Base-by-base conservation (phyloP, 2,888 invertebrate species). In the Drosophila histrio region DNA sequence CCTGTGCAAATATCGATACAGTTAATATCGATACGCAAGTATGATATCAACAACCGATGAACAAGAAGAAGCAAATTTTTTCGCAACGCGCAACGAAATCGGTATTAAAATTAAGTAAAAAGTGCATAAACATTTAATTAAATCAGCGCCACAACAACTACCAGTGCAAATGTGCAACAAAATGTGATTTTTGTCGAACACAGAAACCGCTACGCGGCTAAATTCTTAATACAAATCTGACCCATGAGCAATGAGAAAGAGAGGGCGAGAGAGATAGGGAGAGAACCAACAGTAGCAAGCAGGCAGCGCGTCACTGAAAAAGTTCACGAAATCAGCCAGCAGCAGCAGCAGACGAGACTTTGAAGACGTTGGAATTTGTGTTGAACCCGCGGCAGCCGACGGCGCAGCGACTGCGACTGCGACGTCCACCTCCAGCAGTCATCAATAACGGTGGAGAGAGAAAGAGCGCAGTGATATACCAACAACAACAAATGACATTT, bases 291-390 rank as follows among this genome's bases (percentile, higher is more conserved):
- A 56, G 39, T 22, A 67, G 58, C 72, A 73, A 68, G 52, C 72
- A 68, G 50, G 36, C 49, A 56, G 34, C 77, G 80, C 78, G 77
- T 77, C 80, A 80, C 69, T 72, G 63, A 67, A 76, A 75, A 79
- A 77, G 76, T 70, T 74, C 77, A 76, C 66, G 43, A 68, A 70
- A 70, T 67, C 70, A 73, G 72, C 74, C 70, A 72, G 36, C 61
- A 72, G 44, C 47, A 71, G 54, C 67, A 76, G 69, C 77, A 68
- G 68, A 63, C 66, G 62, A 71, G 72, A 72, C 77, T 72, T 80
- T 72, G 70, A 87, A 87, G 83, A 89, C 88, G 81, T 83, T 89
- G 89, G 88, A 89, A 88, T 88, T 87, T 84, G 76, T 75, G 84
- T 74, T 75, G 76, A 77, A 77, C 80, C 77, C 64, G 87, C 72